Base-by-base conservation (phyloP, 2,113 vertebrate genomes). In the Entelurus aequoreus region DNA sequence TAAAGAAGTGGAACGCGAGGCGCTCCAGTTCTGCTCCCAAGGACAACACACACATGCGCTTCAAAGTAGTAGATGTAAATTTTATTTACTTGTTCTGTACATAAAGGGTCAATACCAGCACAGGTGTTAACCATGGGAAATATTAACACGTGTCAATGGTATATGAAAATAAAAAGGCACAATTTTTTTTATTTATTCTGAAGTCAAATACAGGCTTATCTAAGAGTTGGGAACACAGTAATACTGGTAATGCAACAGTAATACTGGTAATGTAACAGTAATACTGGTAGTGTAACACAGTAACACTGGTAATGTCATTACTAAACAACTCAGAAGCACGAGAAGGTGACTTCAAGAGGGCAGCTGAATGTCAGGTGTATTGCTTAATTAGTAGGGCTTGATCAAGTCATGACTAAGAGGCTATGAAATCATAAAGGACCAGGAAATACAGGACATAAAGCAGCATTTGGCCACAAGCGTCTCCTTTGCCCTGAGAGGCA, bases 141-240 rank as follows among this genome's bases (percentile, higher is more conserved):
- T 85, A 92, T 88, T 87, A 89, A 93, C 91, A 91, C 88, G 92
- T 90, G 72, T 88, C 87, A 86, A 92, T 90, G 87, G 86, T 68
- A 76, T 93, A 93, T 89, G 90, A 93, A 94, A 95, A 93, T 89
- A 92, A 95, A 57, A 94, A 96, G 94, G 93, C 94, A 94, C 92
- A 88, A 91, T 92, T 92, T 90, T 19, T 88, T 46, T 11, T 63
- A 71, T 28, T 28, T 28, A 72, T 86, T 85, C 79, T 81, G 69
- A 85, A 84, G 83, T 81, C 82, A n/a, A n/a, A n/a, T n/a, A n/a
- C n/a, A 80, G 90, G 92, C 91, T 94, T 93, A 85, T 74, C 81
- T 84, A 94, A 79, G 82, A 48, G 58, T 48, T 8, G 4, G 91
- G 90, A 91, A 91, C 91, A 91, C 92, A 93, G 93, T 94, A 98